Percentiles rank a stretch among this genome's conserved stretches.
Conservation (phyloP, 2,113 vertebrate species). For the Columbina picui region DNA sequence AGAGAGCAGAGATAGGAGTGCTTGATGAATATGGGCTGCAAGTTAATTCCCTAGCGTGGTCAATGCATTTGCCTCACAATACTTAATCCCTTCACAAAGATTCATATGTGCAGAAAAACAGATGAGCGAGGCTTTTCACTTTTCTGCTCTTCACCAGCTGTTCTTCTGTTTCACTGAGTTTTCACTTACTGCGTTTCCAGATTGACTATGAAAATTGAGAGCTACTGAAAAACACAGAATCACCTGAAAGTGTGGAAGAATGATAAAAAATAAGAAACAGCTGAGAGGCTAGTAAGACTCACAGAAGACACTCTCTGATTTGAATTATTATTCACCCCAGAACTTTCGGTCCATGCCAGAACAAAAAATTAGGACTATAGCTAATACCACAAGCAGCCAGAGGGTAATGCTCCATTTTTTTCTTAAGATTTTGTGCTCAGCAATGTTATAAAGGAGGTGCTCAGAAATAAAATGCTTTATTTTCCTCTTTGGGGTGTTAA, state of each 20-base stretch:
- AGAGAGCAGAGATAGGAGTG: neutral
- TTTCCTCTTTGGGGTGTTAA: neutral
- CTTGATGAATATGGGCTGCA: neutral
- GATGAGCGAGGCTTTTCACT: neutral
- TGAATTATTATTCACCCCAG: constrained; percentile 17
- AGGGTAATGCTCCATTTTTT: neutral
- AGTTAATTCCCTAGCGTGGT: neutral
- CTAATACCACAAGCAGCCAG: neutral
- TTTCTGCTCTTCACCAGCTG: neutral
- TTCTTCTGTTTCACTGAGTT: neutral
- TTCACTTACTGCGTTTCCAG: neutral
- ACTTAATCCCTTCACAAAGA: neutral
- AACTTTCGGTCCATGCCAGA: neutral
- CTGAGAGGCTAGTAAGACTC: neutral
- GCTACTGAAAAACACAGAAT: neutral
- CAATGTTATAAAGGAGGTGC: neutral
- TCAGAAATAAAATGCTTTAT: neutral
- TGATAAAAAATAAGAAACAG: neutral
- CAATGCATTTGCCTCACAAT: neutral
- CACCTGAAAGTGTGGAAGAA: neutral
- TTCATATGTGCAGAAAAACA: neutral
- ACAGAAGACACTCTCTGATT: neutral
- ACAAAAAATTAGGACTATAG: constrained; percentile 29
- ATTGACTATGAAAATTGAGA: neutral
- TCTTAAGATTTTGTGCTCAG: neutral